These are phyloP conservation scores for Druon quercuslanigerum DNA, from an alignment of 1,140 invertebrate species.

Conservation along the genomic window DNA sequence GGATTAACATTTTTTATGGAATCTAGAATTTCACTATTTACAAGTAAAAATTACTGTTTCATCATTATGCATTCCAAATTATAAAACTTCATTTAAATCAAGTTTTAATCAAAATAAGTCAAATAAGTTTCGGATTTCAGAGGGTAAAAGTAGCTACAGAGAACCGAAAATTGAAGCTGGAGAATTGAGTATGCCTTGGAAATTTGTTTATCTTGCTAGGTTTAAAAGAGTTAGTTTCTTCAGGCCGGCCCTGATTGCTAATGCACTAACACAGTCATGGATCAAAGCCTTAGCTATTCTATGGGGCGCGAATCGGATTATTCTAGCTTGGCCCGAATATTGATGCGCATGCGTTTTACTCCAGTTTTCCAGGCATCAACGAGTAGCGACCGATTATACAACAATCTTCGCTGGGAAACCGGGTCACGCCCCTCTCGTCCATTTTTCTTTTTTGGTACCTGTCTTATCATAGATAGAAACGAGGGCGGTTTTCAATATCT, in stretches of 20 bases:
- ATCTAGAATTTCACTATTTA: too few species aligned
- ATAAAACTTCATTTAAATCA: too few species aligned
- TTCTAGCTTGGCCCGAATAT: conserved; percentile 35
- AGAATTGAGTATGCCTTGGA: too few species aligned
- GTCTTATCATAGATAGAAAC: conserved; percentile 1
- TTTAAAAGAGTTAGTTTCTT: background rate
- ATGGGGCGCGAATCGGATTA: conserved; percentile 36
- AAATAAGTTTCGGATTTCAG: too few species aligned
- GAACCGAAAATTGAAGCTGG: too few species aligned
- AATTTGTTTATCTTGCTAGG: too few species aligned
- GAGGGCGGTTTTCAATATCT: background rate
- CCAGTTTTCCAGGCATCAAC: conserved; percentile 33
- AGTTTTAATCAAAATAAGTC: too few species aligned
- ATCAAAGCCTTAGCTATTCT: background rate
- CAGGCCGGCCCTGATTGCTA: background rate
- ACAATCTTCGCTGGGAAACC: conserved; percentile 30
- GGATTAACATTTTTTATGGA: too few species aligned
- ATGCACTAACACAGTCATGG: background rate
- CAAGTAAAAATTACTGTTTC: too few species aligned
- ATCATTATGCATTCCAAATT: too few species aligned
- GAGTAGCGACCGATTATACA: conserved; percentile 10
- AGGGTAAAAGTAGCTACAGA: too few species aligned
- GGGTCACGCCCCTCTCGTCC: conserved; percentile 31
- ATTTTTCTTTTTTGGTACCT: conserved; percentile 4
- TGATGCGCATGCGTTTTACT: conserved; percentile 43